Evolutionary conservation across 2,113 vertebrate genomes (phyloP).

Genomic region (Macaca fascicularis): T2T-MFA8v1.1 NC_088384.1:4717001-4717500

Average conservation of each 20-base stretch:
- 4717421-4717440: neutral
- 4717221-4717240: fast-evolving
- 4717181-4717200: fast-evolving
- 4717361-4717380: neutral
- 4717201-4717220: fast-evolving
- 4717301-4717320: fast-evolving
- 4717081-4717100: fast-evolving
- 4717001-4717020: fast-evolving
- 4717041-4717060: fast-evolving
- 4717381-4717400: neutral
- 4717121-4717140: neutral
- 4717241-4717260: too few relatives aligned
- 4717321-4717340: neutral
- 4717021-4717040: fast-evolving
- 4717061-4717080: fast-evolving
- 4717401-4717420: neutral
- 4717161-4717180: fast-evolving
- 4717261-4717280: neutral
- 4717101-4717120: fast-evolving
- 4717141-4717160: fast-evolving
- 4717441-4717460: neutral
- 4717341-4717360: neutral
- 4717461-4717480: neutral
- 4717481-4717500: neutral
- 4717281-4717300: fast-evolving